These are phyloP conservation scores for Phenacoccus solenopsis DNA, from an alignment of 1,140 invertebrate species.

Conservation along the genomic window DNA sequence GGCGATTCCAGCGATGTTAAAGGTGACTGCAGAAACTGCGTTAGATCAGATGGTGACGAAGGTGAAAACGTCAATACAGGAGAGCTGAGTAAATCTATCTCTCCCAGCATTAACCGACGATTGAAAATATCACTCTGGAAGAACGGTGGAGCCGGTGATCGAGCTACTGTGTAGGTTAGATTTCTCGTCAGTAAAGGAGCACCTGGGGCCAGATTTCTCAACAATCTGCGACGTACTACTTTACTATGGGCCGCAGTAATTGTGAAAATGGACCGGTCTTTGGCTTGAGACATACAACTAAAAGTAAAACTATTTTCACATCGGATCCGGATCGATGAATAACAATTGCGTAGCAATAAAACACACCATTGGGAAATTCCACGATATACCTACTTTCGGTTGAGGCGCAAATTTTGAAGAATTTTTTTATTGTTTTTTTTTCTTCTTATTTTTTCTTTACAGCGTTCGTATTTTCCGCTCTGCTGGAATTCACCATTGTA, in stretches of 20 bases:
- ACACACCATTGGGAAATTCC: too few species aligned
- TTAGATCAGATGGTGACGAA: neutral
- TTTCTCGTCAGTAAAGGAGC: neutral
- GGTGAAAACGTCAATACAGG: neutral
- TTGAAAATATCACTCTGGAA: neutral
- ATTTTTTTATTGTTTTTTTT: neutral
- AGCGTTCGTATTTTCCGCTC: slow-evolving; percentile 39
- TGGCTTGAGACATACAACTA: neutral
- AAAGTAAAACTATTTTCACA: too few species aligned
- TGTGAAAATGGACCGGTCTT: neutral
- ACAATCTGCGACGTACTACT: neutral
- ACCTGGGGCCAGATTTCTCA: neutral
- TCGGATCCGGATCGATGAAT: too few species aligned
- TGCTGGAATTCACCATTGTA: slow-evolving; percentile 41
- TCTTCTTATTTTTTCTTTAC: slow-evolving; percentile 20
- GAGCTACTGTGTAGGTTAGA: neutral
- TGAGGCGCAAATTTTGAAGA: too few species aligned
- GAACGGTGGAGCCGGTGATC: neutral
- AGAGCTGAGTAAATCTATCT: neutral
- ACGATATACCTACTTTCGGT: too few species aligned
- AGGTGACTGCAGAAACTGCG: neutral
- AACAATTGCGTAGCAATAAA: too few species aligned
- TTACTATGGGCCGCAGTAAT: neutral
- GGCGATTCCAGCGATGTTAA: neutral
- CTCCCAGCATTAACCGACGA: neutral